phyloP scores from a whole-genome alignment of 2,888 invertebrate genomes.

The Melikaiella ostensackeni region DNA sequence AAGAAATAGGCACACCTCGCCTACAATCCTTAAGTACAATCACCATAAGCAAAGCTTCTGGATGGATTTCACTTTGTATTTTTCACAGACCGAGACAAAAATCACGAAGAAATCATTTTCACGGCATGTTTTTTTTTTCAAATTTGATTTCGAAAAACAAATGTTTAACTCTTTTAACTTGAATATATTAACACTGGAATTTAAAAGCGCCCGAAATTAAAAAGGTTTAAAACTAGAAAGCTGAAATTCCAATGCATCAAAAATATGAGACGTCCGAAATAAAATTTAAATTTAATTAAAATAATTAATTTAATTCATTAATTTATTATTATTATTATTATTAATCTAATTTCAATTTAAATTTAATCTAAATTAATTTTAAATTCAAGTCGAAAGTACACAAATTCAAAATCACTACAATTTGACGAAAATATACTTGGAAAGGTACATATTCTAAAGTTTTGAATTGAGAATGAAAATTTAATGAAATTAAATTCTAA shows the following conservation, averaged over 20 bases:
- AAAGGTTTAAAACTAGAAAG: neutral
- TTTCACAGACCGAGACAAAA: conserved; percentile 61
- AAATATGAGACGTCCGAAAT: neutral
- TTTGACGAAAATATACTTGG: neutral
- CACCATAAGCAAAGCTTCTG: conserved; percentile 75
- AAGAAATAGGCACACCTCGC: conserved; percentile 68
- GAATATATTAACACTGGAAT: too few relatives aligned
- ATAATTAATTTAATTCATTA: too few relatives aligned
- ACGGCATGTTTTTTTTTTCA: too few relatives aligned
- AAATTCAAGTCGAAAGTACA: neutral
- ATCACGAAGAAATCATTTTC: conserved; percentile 44
- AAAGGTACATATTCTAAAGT: neutral
- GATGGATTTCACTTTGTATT: conserved; percentile 73
- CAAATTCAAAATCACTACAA: neutral
- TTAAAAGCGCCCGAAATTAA: neutral
- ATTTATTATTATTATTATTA: too few relatives aligned
- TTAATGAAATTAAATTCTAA: neutral
- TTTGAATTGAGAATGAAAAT: neutral
- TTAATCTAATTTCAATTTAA: too few relatives aligned
- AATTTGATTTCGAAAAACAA: too few relatives aligned
- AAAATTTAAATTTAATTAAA: too few relatives aligned
- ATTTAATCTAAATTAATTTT: too few relatives aligned
- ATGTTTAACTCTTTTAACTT: too few relatives aligned
- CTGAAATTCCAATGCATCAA: neutral
- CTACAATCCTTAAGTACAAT: conserved; percentile 72